phyloP scores from a whole-genome alignment of 2,888 invertebrate genomes.

The Hydriomena furcata region DNA sequence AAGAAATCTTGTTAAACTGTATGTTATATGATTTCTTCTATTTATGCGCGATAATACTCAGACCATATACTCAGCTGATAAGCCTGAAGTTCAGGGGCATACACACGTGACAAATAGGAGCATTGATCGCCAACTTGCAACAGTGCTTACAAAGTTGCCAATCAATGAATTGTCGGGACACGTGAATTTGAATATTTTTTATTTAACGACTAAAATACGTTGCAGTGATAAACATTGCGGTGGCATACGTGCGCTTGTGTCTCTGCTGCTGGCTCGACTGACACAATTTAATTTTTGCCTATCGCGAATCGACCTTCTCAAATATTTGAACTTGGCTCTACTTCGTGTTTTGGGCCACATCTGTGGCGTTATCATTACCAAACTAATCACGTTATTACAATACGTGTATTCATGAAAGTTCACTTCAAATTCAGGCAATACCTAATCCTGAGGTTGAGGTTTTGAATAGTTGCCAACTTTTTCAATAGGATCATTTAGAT shows the following conservation, averaged over 20 bases:
- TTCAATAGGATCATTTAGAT: too few species aligned
- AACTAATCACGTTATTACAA: conserved; percentile 45
- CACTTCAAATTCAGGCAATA: too few species aligned
- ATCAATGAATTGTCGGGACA: too few species aligned
- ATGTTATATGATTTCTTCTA: conserved; percentile 27
- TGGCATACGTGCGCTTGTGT: conserved; percentile 39
- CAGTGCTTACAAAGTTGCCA: conserved; percentile 14
- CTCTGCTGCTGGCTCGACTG: conserved; percentile 52
- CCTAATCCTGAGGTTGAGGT: too few species aligned
- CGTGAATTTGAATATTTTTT: conserved; percentile 44
- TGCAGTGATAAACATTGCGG: conserved; percentile 38
- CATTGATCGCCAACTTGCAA: conserved; percentile 38
- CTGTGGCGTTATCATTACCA: conserved; percentile 43
- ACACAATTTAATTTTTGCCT: conserved; percentile 53
- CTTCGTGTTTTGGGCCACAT: conserved; percentile 45
- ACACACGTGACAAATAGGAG: conserved; percentile 32
- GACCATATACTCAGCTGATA: conserved; percentile 32
- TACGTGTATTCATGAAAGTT: conserved; percentile 11
- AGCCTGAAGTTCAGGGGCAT: conserved; percentile 35
- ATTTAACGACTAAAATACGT: conserved; percentile 36
- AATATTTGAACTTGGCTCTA: conserved; percentile 64
- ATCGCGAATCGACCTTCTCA: conserved; percentile 62
- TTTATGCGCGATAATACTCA: conserved; percentile 32
- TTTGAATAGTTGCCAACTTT: too few species aligned
- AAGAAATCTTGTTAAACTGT: conserved; percentile 29